These are phyloP conservation scores for Otus sunia DNA, from an alignment of 2,113 vertebrate genomes.

Conservation along the genomic window DNA sequence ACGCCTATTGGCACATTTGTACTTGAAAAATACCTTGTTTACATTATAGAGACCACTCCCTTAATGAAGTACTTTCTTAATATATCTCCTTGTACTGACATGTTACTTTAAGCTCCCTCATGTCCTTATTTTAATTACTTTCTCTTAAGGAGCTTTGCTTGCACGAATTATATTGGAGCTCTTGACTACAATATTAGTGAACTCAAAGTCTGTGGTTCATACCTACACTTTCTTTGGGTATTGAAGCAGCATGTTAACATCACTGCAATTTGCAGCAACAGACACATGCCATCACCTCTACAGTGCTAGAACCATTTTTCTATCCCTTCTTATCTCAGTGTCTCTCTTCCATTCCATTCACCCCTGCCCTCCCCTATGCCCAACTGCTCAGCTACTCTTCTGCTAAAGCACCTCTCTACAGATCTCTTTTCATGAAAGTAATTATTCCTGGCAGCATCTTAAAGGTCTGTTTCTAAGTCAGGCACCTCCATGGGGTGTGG, in stretches of 20 bases:
- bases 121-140: slow-evolving; percentile 19
- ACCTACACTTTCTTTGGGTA: background rate
- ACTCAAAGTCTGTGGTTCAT: background rate
- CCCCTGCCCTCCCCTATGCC: background rate
- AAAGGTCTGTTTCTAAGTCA: background rate
- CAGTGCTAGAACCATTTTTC: background rate
- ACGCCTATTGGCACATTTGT: background rate
- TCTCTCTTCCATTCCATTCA: background rate
- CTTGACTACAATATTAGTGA: background rate
- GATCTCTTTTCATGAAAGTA: background rate
- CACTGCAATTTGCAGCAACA: background rate
- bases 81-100: background rate
- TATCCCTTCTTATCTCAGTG: background rate
- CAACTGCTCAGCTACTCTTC: background rate
- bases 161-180: background rate
- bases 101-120: background rate
- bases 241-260: background rate
- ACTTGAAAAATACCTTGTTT: background rate
- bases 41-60: background rate
- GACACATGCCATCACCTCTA: background rate
- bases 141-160: slow-evolving; percentile 24
- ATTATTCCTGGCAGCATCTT: background rate
- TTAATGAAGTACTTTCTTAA: background rate
- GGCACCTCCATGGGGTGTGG: background rate
- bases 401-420: background rate